Conservation (phyloP, 2,888 invertebrate species). For the Drosophila cognata region DNA sequence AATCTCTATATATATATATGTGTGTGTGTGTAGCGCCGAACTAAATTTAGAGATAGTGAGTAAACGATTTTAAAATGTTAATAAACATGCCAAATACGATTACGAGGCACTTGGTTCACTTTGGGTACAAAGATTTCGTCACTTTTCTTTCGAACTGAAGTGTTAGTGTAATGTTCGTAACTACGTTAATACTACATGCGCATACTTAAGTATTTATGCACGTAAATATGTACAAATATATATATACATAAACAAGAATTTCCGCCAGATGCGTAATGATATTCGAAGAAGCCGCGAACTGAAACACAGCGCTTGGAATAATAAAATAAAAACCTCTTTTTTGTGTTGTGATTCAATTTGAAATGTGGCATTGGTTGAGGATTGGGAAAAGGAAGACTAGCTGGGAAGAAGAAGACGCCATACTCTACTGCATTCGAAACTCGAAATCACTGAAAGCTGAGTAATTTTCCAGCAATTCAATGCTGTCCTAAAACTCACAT, state of each 20-base stretch:
- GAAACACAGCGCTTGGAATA: slow-evolving; percentile 30
- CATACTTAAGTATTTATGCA: slow-evolving; percentile 4
- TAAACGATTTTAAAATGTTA: slow-evolving; percentile 80
- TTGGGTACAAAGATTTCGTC: slow-evolving; percentile 55
- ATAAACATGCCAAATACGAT: slow-evolving; percentile 69
- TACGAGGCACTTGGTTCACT: slow-evolving; percentile 41
- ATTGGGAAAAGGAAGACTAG: slow-evolving; percentile 13
- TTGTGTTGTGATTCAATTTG: slow-evolving; percentile 14
- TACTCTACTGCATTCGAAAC: slow-evolving; percentile 46
- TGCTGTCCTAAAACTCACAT: slow-evolving; percentile 56
- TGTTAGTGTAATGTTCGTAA: slow-evolving; percentile 16
- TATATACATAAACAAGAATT: slow-evolving; percentile 6
- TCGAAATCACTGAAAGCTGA: slow-evolving; percentile 54
- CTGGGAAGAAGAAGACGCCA: slow-evolving; percentile 8
- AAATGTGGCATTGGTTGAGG: slow-evolving; percentile 11
- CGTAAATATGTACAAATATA: slow-evolving; percentile 9
- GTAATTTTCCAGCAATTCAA: slow-evolving; percentile 62
- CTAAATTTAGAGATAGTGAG: slow-evolving; percentile 76
- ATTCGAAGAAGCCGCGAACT: slow-evolving; percentile 41
- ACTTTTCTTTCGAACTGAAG: slow-evolving; percentile 35
- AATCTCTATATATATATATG: slow-evolving; percentile 1
- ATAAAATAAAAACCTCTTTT: slow-evolving; percentile 19
- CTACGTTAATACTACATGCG: slow-evolving; percentile 6
- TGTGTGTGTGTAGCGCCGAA: slow-evolving; percentile 37
- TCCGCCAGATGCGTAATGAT: slow-evolving; percentile 39